Evolutionary conservation across 2,113 vertebrate species (phyloP).

Genomic region (Callopanchax toddi): DNA sequence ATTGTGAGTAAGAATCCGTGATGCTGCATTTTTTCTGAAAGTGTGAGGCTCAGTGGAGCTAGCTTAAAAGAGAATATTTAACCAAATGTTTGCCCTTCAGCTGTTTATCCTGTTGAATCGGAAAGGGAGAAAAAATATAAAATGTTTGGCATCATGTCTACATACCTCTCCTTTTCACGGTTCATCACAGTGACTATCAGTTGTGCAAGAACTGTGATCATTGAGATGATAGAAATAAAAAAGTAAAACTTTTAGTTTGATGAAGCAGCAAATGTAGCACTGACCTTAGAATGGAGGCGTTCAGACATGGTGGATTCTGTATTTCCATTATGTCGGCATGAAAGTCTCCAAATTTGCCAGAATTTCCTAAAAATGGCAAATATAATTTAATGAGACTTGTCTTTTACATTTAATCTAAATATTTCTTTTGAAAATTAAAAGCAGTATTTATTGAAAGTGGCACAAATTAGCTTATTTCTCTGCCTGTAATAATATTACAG

Average conservation of each 20-base stretch:
- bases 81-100: constrained; percentile 65
- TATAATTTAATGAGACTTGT: too few relatives aligned
- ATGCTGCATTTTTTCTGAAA: constrained; percentile 28
- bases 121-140: constrained; percentile 57
- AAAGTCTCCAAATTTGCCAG: too few relatives aligned
- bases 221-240: constrained; percentile 50
- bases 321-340: constrained; percentile 54
- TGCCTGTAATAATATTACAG: too few relatives aligned
- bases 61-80: constrained; percentile 71
- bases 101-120: constrained; percentile 57
- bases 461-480: too few relatives aligned
- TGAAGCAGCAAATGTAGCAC: constrained; percentile 38
- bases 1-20: constrained; percentile 44
- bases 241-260: constrained; percentile 20
- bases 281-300: constrained; percentile 55
- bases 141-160: constrained; percentile 60
- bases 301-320: constrained; percentile 35
- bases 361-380: too few relatives aligned
- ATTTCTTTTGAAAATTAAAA: too few relatives aligned
- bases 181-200: constrained; percentile 43
- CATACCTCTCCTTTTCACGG: constrained; percentile 50
- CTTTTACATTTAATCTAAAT: too few relatives aligned
- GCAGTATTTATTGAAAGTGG: too few relatives aligned
- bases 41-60: constrained; percentile 25
- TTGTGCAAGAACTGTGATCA: constrained; percentile 45